These are phyloP conservation scores for Coregonus suidteri DNA, from an alignment of 2,797 vertebrate species.

Conservation along the genomic window DNA sequence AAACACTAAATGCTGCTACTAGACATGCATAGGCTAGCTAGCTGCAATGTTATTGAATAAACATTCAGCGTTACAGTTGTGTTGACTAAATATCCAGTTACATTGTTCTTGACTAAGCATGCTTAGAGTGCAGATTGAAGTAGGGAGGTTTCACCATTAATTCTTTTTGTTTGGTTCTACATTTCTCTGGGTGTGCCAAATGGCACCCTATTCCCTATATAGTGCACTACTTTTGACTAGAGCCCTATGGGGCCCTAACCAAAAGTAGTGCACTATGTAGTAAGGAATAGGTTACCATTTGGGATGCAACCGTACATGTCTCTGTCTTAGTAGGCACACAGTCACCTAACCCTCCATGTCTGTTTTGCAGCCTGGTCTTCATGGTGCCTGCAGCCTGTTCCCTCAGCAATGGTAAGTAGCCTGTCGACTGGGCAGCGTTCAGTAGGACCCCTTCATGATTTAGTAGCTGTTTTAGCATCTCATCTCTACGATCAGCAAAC, in stretches of 20 bases:
- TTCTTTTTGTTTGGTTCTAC: neutral
- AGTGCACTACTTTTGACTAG: no score
- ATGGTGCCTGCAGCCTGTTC: conserved; percentile 97
- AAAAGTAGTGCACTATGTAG: neutral
- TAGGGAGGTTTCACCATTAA: neutral
- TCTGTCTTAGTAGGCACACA: no score
- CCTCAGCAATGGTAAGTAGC: conserved; percentile 89
- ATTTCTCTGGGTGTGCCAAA: no score
- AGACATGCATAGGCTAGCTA: neutral
- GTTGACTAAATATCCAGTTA: neutral
- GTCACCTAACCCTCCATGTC: neutral
- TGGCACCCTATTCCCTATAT: no score
- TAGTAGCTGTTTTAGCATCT: neutral
- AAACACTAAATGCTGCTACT: neutral
- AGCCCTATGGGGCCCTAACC: no score
- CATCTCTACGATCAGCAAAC: no score
- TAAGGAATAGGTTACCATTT: no score
- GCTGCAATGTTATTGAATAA: neutral
- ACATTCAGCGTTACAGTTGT: no score
- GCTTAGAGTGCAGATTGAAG: neutral
- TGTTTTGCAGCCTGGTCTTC: conserved; percentile 85
- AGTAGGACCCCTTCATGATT: neutral
- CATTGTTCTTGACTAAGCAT: neutral
- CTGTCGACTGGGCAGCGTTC: conserved; percentile 1
- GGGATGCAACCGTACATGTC: no score